Evolutionary conservation across 2,888 invertebrate species (phyloP).

Genomic region (Epistrophe grossulariae): DNA sequence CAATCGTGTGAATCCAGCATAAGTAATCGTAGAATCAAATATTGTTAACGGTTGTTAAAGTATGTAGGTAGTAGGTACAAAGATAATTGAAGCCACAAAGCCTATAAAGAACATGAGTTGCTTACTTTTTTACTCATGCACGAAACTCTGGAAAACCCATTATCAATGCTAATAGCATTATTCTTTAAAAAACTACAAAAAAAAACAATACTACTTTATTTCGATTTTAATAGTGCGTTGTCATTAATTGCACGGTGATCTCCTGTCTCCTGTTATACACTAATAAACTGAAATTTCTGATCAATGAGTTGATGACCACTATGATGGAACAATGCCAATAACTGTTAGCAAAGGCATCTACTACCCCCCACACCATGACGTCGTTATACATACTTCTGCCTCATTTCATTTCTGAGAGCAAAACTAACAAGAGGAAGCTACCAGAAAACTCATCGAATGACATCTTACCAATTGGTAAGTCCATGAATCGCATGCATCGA

Average conservation of each 20-base stretch:
- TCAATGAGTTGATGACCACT: conserved; percentile 30
- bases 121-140: not conserved
- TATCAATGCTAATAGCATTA: not conserved
- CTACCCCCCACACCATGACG: conserved; percentile 32
- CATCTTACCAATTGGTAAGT: conserved; percentile 45
- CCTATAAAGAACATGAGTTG: not conserved
- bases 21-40: not conserved
- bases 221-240: conserved; percentile 41
- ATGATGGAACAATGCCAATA: conserved; percentile 64
- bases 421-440: conserved; percentile 48
- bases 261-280: conserved; percentile 46
- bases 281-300: conserved; percentile 30
- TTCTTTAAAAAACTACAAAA: not conserved
- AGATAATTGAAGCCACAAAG: too few species aligned
- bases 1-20: not conserved
- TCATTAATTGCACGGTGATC: conserved; percentile 51
- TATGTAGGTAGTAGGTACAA: too few species aligned
- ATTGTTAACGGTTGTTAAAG: not conserved
- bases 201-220: conserved; percentile 15
- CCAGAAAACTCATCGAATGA: conserved; percentile 61
- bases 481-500: conserved; percentile 60
- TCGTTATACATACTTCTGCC: not conserved
- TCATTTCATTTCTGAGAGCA: conserved; percentile 5
- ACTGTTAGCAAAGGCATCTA: conserved; percentile 57
- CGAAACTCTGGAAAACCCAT: not conserved